Evolutionary conservation across 2,888 invertebrate genomes (phyloP), one percentile per base, ranked within the genome.

Genomic region (Hirtodrosophila confusa): DNA sequence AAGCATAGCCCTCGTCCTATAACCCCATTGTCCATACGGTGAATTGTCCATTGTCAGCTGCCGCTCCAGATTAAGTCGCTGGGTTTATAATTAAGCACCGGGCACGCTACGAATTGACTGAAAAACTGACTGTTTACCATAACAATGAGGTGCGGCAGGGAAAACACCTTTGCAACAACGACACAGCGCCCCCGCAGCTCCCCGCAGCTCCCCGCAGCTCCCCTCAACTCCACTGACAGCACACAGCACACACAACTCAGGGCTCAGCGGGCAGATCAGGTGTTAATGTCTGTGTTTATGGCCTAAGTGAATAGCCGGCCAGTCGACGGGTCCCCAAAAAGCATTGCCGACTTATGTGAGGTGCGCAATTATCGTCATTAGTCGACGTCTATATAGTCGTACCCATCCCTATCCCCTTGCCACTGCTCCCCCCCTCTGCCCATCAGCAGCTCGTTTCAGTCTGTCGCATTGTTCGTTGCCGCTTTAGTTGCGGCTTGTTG

Each of bases 401-500:
- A 51, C 27, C 35, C 35, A 23, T 23, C 23, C 10, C 23, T 23
- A 9, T 29, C 35, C 5, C 41, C 40, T 33, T 41, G 17, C 27
- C 12, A 31, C 7, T 11, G 9, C 10, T 5, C 11, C 29, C 27
- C 37, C 11, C 7, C 53, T 12, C 12, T 11, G 0, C 11, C 11
- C 12, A 7, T 31, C 6, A 1, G 10, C 31, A 43, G 4, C 23
- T 31, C 11, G 29, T n/a, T 39, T 17, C n/a, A 51, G 39, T 24
- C 9, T 10, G 39, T 43, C 24, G 10, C 76, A 69, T 70, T 80
- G 78, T 74, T 68, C 63, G 65, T 9, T 74, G 75, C 76, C 72
- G 88, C 88, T 88, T 89, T 88, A 89, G 89, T 89, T 88, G 88
- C 89, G 89, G 89, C 89, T 89, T 88, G 89, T 89, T 89, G 87